phyloP scores from a whole-genome alignment of 2,797 vertebrate species.

The Sylvia borin region DNA sequence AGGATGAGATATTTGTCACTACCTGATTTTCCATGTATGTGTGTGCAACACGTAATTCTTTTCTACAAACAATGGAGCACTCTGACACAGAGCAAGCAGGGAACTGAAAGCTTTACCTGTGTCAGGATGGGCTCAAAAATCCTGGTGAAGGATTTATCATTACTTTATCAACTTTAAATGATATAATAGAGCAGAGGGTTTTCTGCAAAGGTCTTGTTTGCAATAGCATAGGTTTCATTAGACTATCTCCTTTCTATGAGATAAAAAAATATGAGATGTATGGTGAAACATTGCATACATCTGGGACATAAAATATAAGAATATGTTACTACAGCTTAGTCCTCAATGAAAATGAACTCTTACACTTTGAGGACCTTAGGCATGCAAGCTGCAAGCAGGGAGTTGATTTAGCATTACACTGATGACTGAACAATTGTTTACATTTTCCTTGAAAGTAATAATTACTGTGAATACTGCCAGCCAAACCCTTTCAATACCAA shows the following conservation, averaged over 20 bases:
- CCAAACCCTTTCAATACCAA: background rate
- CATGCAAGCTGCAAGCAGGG: background rate
- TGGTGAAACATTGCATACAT: background rate
- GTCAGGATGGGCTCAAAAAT: background rate
- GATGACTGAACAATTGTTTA: background rate
- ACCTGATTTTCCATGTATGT: background rate
- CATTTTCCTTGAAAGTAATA: constrained; percentile 19
- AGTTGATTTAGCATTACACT: background rate
- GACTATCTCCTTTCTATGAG: background rate
- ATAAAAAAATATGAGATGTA: background rate
- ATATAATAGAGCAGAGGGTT: background rate
- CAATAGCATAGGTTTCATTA: background rate
- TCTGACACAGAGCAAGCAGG: background rate
- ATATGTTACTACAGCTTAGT: background rate
- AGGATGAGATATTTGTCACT: background rate
- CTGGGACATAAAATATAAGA: background rate
- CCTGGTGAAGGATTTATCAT: background rate
- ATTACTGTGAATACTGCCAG: background rate
- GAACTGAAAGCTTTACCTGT: background rate
- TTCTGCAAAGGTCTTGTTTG: background rate
- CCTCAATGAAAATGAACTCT: background rate
- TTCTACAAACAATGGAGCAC: background rate
- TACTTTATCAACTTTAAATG: background rate
- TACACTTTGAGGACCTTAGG: background rate
- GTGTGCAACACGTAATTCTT: background rate